phyloP scores from a whole-genome alignment of 2,888 invertebrate genomes.

The Mantis religiosa region DNA sequence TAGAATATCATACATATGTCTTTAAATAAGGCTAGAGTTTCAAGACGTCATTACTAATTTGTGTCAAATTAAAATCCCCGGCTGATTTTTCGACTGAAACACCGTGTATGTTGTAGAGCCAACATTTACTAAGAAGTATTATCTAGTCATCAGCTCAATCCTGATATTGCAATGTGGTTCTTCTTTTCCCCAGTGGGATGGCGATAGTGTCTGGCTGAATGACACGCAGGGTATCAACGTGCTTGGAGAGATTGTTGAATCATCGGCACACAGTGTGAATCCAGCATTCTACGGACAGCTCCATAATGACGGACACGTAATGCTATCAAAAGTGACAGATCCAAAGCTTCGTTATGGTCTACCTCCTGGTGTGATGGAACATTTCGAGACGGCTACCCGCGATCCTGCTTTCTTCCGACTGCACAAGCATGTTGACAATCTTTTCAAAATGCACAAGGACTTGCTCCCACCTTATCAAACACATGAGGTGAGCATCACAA shows the following conservation, averaged over 20 bases:
- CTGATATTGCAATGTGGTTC: not conserved
- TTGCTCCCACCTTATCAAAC: conserved; percentile 36
- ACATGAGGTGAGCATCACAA: conserved; percentile 24
- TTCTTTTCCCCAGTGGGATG: not conserved
- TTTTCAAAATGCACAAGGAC: conserved; percentile 39
- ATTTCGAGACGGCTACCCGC: conserved; percentile 39
- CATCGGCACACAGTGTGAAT: conserved; percentile 32
- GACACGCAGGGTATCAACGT: conserved; percentile 24
- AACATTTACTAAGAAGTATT: no score
- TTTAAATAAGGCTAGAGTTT: no score
- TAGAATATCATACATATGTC: no score
- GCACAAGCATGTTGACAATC: conserved; percentile 38
- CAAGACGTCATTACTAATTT: no score
- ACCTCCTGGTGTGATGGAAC: conserved; percentile 39
- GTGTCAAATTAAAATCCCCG: no score
- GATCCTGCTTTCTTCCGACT: conserved; percentile 40
- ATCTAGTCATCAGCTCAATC: no score
- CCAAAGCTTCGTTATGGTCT: conserved; percentile 38
- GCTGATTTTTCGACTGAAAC: no score
- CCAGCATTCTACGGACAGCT: conserved; percentile 36
- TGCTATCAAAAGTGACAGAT: conserved; percentile 50
- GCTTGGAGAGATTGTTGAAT: conserved; percentile 42
- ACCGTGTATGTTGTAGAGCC: no score
- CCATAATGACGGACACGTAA: conserved; percentile 44
- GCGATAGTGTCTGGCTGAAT: conserved; percentile 14